phyloP scores from a whole-genome alignment of 2,888 invertebrate species.

The Catocala sponsa region DNA sequence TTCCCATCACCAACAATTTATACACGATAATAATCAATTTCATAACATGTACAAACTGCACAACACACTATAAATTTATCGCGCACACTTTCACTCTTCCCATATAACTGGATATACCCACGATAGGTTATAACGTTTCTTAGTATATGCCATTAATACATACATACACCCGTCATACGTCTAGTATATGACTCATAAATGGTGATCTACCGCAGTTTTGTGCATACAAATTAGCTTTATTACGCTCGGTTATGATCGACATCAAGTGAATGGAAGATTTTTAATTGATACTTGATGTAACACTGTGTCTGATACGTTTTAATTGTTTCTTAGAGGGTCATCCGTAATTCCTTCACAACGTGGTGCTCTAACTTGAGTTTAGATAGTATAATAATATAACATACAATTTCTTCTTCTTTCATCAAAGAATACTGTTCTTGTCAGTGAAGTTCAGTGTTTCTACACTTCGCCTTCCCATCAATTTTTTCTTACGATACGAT shows the following conservation, averaged over 20 bases:
- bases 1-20: conserved; percentile 41
- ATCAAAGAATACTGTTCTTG: no score
- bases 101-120: conserved; percentile 8
- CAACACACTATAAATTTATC: conserved; percentile 22
- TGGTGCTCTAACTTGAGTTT: no score
- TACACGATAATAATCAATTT: conserved; percentile 48
- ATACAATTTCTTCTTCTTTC: no score
- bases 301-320: no score
- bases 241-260: conserved; percentile 4
- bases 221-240: conserved; percentile 3
- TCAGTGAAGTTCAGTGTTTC: no score
- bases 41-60: conserved; percentile 31
- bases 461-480: no score
- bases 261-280: conserved; percentile 1
- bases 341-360: no score
- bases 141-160: conserved; percentile 12
- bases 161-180: conserved; percentile 6
- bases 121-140: conserved; percentile 11
- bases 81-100: conserved; percentile 45
- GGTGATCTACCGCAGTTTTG: conserved; percentile 4
- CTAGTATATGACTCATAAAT: not conserved
- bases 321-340: no score
- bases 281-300: conserved; percentile 3
- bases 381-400: no score
- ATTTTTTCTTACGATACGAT: no score